A percentile compares a stretch with the other conserved stretches of the same genome.
Evolutionary conservation across 2,888 invertebrate species (phyloP).

Genomic region (Rosalia funebris): DNA sequence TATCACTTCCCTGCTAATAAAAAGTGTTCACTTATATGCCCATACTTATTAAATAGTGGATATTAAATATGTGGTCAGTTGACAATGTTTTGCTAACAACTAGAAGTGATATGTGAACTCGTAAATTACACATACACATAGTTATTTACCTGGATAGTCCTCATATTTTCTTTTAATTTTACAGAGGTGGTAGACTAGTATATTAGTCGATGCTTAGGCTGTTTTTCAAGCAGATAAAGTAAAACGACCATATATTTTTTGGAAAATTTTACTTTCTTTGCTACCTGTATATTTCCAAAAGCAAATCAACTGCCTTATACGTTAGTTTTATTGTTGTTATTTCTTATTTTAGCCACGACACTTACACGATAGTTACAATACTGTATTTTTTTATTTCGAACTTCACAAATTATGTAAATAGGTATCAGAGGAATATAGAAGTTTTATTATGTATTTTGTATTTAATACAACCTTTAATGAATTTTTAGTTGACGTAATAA

Average conservation of each 20-base stretch:
- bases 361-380: slow-evolving; percentile 21
- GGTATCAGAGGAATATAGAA: slow-evolving; percentile 28
- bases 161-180: slow-evolving; percentile 26
- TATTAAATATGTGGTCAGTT: too few species aligned
- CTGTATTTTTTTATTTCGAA: slow-evolving; percentile 5
- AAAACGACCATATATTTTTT: not conserved
- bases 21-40: too few species aligned
- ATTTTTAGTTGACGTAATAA: slow-evolving; percentile 17
- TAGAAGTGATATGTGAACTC: too few species aligned
- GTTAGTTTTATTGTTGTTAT: slow-evolving; percentile 21
- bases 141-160: slow-evolving; percentile 32
- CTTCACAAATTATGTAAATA: slow-evolving; percentile 28
- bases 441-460: slow-evolving; percentile 39
- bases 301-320: slow-evolving; percentile 20
- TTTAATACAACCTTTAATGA: slow-evolving; percentile 27
- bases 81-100: too few species aligned
- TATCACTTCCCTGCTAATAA: too few species aligned
- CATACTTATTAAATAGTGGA: too few species aligned
- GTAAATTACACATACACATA: not conserved
- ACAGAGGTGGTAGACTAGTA: slow-evolving; percentile 40
- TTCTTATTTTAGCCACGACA: slow-evolving; percentile 9
- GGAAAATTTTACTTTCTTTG: slow-evolving; percentile 8
- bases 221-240: not conserved
- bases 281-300: slow-evolving; percentile 16
- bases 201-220: slow-evolving; percentile 25